Base-by-base conservation (phyloP, 2,113 vertebrate genomes). In the Callaeas wilsoni region DNA sequence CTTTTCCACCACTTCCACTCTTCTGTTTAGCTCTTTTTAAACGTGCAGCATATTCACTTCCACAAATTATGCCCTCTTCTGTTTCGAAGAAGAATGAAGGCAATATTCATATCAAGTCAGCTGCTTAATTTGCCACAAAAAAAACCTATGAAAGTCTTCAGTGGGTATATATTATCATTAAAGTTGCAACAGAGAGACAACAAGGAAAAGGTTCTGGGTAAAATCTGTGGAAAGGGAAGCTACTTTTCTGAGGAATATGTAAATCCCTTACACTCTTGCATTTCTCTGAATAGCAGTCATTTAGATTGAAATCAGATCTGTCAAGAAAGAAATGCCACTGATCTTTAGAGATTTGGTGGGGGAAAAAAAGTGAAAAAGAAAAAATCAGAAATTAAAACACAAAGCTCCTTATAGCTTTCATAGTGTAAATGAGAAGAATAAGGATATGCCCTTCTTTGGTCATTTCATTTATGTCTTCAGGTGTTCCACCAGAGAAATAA, bases 291-390 rank as follows among this genome's bases (percentile, higher is more conserved):
- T 9, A 35, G 27, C 11, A 29, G 21, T 4, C 1, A 42, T 35
- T 84, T 39, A 35, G 12, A 27, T 63, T 53, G 53, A 80, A 82
- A 59, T 11, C 26, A 42, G 14, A 32, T 26, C 11, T 79, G 18
- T 33, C 42, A 64, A 59, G 6, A 3, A 75, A 55, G 50, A 56
- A 44, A 62, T 37, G 5, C 33, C 21, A 53, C 1, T 46, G 20
- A 30, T 64, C 4, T 62, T 62, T 32, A 57, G 5, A 69, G 1
- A 5, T 89, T 49, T 6, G 30, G 12, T 3, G 11, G 9, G 7
- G 7, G 17, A 8, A 29, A 16, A 15, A 37, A 25, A 18, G 22
- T 4, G 3, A 6, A 6, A 22, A 30, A 1, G 12, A 19, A 9
- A 3, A 2, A 8, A 8, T 1, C 6, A 76, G 18, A 59, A 53